Percentiles rank a stretch among this genome's conserved stretches.
phyloP scores from a whole-genome alignment of 2,888 invertebrate species.

The Drosophila nigricruria region DNA sequence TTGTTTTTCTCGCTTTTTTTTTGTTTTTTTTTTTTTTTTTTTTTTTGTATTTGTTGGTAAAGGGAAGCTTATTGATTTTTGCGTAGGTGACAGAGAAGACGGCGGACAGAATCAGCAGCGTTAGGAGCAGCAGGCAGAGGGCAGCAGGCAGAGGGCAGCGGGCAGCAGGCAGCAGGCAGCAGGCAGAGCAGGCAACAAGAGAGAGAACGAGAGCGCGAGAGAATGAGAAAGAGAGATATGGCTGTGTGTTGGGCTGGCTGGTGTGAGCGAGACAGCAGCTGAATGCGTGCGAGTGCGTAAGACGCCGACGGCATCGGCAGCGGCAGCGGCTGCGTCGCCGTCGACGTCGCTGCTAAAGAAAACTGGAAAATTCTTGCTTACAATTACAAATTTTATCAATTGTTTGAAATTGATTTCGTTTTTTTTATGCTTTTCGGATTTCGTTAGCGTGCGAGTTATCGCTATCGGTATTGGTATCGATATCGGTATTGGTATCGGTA shows the following conservation, averaged over 20 bases:
- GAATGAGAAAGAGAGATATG: slow-evolving; percentile 14
- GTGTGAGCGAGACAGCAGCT: slow-evolving; percentile 57
- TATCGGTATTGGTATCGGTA: slow-evolving; percentile 24
- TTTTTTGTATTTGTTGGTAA: slow-evolving; percentile 3
- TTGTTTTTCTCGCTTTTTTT: too few relatives aligned
- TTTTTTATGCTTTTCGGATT: background rate
- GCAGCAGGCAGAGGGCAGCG: background rate
- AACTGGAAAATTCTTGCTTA: slow-evolving; percentile 49
- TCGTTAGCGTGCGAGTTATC: background rate
- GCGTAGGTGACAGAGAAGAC: slow-evolving; percentile 63
- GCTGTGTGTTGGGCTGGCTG: slow-evolving; percentile 2
- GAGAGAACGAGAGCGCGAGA: slow-evolving; percentile 3
- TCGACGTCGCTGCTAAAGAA: slow-evolving; percentile 27
- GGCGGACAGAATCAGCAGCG: slow-evolving; percentile 17
- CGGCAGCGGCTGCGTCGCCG: slow-evolving; percentile 18
- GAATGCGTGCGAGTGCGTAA: slow-evolving; percentile 57
- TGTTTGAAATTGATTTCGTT: slow-evolving; percentile 5
- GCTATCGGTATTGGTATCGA: slow-evolving; percentile 1
- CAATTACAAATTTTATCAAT: slow-evolving; percentile 34
- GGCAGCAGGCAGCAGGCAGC: background rate
- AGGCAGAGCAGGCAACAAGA: background rate
- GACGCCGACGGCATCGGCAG: slow-evolving; percentile 32
- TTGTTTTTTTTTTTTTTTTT: background rate
- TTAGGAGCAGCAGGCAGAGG: background rate
- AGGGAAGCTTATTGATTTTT: slow-evolving; percentile 47